phyloP scores from a whole-genome alignment of 2,888 invertebrate genomes.

The Pelosia muscerda region DNA sequence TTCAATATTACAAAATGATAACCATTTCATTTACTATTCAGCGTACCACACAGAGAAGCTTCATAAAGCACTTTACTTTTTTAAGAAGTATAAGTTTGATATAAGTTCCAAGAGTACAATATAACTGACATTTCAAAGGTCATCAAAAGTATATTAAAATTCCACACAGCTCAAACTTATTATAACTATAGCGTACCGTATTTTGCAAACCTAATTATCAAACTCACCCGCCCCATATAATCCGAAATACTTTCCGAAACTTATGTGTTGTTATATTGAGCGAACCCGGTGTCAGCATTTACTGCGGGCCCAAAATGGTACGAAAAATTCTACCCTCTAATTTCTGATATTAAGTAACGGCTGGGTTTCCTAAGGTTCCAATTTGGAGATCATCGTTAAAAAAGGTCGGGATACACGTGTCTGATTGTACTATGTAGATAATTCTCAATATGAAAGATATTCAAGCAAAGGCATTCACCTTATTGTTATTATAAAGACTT shows the following conservation, averaged over 20 bases:
- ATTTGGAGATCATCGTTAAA: conserved; percentile 51
- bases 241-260: conserved; percentile 21
- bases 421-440: conserved; percentile 2
- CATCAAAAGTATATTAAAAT: conserved; percentile 19
- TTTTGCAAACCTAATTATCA: conserved; percentile 35
- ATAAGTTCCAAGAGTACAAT: conserved; percentile 7
- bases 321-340: conserved; percentile 48
- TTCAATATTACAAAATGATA: conserved; percentile 32
- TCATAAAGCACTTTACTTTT: neutral
- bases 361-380: conserved; percentile 55
- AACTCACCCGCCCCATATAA: conserved; percentile 16
- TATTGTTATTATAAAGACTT: neutral
- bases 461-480: neutral
- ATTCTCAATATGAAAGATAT: neutral
- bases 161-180: conserved; percentile 25
- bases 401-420: conserved; percentile 35
- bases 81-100: neutral
- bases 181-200: conserved; percentile 25
- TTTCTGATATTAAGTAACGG: conserved; percentile 52
- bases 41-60: conserved; percentile 19
- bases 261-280: neutral
- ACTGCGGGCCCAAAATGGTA: conserved; percentile 44
- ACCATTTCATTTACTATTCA: conserved; percentile 31
- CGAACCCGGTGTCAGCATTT: conserved; percentile 37
- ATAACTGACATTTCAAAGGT: conserved; percentile 13